Percentiles rank a stretch among this genome's conserved stretches.
Evolutionary conservation across 2,888 invertebrate genomes (phyloP).

Genomic region (Nematopogon swammerdamellus): DNA sequence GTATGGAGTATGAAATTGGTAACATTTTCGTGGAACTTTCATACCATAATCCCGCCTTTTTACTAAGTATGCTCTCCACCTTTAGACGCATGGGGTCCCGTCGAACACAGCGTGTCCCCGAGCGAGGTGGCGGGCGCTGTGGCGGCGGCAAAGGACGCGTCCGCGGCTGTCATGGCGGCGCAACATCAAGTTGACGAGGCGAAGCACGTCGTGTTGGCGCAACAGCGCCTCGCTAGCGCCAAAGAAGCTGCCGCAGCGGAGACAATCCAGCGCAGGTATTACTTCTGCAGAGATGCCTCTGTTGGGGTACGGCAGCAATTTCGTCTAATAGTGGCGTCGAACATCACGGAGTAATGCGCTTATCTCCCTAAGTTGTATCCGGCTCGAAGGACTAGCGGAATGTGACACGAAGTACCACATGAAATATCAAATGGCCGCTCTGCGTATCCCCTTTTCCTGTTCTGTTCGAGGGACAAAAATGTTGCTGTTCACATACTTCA

Average conservation of each 20-base stretch:
- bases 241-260: slow-evolving; percentile 69
- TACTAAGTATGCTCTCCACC: background rate
- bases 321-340: no score
- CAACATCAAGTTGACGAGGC: slow-evolving; percentile 72
- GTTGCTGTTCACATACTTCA: no score
- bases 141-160: slow-evolving; percentile 71
- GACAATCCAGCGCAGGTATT: slow-evolving; percentile 53
- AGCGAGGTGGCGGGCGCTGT: slow-evolving; percentile 69
- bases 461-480: no score
- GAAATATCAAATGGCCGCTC: no score
- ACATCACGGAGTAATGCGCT: no score
- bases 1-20: no score
- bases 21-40: no score
- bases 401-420: no score
- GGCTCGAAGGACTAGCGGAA: no score
- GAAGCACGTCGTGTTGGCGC: slow-evolving; percentile 67
- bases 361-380: no score
- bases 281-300: background rate
- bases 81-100: slow-evolving; percentile 5
- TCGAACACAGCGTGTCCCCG: slow-evolving; percentile 33
- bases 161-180: slow-evolving; percentile 65
- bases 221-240: slow-evolving; percentile 70
- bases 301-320: no score
- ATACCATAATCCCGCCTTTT: background rate
- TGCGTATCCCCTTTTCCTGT: no score